Conservation (phyloP, 1,140 invertebrate species). For the Propsilocerus akamusi region DNA sequence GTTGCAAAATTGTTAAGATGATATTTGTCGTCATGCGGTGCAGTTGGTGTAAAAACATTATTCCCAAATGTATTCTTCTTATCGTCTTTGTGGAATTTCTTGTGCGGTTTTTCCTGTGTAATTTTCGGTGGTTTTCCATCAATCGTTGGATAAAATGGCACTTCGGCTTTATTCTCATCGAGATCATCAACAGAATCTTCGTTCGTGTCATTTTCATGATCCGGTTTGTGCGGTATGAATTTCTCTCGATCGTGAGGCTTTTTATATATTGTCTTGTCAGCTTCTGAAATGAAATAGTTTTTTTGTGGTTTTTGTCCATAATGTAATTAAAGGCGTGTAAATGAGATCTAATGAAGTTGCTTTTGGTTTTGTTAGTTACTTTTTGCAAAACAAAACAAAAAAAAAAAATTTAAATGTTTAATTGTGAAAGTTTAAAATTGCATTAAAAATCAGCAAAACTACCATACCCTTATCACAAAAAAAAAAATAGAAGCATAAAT, state of each 20-base stretch:
- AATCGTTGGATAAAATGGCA: constrained; percentile 21
- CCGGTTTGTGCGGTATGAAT: constrained; percentile 15
- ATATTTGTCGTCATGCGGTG: not conserved
- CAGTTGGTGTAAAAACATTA: not conserved
- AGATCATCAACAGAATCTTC: constrained; percentile 8
- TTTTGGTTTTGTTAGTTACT: not conserved
- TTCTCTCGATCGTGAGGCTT: constrained; percentile 11
- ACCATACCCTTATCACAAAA: not conserved
- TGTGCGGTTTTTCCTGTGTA: constrained; percentile 7
- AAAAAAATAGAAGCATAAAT: not conserved
- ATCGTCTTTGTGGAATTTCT: constrained; percentile 4
- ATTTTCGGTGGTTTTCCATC: constrained; percentile 22
- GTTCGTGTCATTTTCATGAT: constrained; percentile 13
- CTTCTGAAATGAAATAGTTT: not conserved
- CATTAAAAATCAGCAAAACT: not conserved
- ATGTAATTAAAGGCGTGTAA: constrained; percentile 12
- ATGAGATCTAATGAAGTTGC: constrained; percentile 6
- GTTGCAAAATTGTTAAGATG: not conserved
- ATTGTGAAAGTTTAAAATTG: not conserved
- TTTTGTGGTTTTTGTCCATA: constrained; percentile 10
- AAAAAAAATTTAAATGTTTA: not conserved
- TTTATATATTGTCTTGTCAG: not conserved
- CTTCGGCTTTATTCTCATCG: constrained; percentile 9
- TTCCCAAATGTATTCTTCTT: constrained; percentile 3
- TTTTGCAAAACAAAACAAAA: not conserved